Conservation (phyloP, 2,888 invertebrate species). For the Microctonus aethiopoides region DNA sequence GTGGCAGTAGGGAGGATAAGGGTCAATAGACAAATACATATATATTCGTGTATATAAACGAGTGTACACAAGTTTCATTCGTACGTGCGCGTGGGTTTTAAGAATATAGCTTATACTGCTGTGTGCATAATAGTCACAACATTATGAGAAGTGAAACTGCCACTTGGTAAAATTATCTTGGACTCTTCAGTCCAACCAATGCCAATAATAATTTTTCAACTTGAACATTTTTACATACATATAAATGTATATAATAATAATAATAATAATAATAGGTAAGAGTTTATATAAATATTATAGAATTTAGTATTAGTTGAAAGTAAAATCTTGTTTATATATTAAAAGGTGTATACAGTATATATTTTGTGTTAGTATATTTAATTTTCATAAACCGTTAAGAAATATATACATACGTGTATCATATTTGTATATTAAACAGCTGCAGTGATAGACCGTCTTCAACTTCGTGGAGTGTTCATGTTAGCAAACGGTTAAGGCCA, state of each 20-base stretch:
- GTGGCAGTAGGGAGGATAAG: constrained; percentile 8
- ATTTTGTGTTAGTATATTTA: neutral
- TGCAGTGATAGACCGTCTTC: neutral
- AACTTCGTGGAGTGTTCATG: constrained; percentile 53
- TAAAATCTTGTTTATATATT: neutral
- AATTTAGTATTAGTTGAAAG: neutral
- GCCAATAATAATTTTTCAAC: constrained; percentile 14
- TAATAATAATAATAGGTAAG: no score
- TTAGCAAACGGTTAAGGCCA: constrained; percentile 62
- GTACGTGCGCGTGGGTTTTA: constrained; percentile 4
- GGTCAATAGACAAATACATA: constrained; percentile 3
- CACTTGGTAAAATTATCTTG: constrained; percentile 25
- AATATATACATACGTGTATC: constrained; percentile 4
- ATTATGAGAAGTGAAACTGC: constrained; percentile 32
- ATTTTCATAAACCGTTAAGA: constrained; percentile 4
- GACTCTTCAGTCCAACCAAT: constrained; percentile 11
- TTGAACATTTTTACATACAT: neutral
- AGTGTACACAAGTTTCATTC: constrained; percentile 15
- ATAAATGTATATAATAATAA: neutral
- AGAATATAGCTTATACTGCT: constrained; percentile 23
- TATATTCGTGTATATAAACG: neutral
- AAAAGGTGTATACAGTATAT: neutral
- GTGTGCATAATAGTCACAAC: neutral
- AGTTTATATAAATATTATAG: neutral
- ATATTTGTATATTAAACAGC: neutral